Conservation (phyloP, 2,888 invertebrate species). For the Nomada ruficornis region DNA sequence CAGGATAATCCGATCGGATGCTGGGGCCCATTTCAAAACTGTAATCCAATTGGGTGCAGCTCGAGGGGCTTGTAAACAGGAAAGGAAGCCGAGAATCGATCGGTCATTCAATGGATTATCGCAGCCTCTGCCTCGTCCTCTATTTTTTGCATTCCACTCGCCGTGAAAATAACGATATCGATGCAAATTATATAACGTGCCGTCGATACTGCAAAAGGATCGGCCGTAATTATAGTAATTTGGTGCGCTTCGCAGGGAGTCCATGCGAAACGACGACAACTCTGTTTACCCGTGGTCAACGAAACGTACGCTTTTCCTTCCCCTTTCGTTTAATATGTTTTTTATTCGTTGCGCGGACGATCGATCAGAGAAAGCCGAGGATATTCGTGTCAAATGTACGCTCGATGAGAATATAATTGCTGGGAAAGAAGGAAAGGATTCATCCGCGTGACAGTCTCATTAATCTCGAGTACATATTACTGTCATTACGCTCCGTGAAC, state of each 20-base stretch:
- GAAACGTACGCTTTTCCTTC: slow-evolving; percentile 40
- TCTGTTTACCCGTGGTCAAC: slow-evolving; percentile 6
- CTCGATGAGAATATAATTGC: slow-evolving; percentile 45
- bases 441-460: not conserved
- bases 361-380: slow-evolving; percentile 46
- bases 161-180: not conserved
- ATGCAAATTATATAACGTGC: slow-evolving; percentile 2
- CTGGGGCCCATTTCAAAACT: slow-evolving; percentile 16
- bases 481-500: slow-evolving; percentile 19
- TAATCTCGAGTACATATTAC: slow-evolving; percentile 12
- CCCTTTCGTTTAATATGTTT: slow-evolving; percentile 38
- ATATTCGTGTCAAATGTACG: slow-evolving; percentile 1
- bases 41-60: slow-evolving; percentile 12
- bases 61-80: slow-evolving; percentile 24
- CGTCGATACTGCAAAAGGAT: not conserved
- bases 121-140: too few species aligned
- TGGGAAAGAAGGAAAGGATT: not conserved
- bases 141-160: not conserved
- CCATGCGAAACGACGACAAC: slow-evolving; percentile 20
- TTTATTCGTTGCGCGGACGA: slow-evolving; percentile 8
- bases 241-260: slow-evolving; percentile 5
- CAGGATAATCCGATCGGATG: slow-evolving; percentile 48
- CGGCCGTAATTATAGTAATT: not conserved
- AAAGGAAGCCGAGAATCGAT: slow-evolving; percentile 11
- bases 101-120: slow-evolving; percentile 1